These are phyloP conservation scores for Cantharis rufa DNA, from an alignment of 2,888 invertebrate genomes.

Conservation along the genomic window DNA sequence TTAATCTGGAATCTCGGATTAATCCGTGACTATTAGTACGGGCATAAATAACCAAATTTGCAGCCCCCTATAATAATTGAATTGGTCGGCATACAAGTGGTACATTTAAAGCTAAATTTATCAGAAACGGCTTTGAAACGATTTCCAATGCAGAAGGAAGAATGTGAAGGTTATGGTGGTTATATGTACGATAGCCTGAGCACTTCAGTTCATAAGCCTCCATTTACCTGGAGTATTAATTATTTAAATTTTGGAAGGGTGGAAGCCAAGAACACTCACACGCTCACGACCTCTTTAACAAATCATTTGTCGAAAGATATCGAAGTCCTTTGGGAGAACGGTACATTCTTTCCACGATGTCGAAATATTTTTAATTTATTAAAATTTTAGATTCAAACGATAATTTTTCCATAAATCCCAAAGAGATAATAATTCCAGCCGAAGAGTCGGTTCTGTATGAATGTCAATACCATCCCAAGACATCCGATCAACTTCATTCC, in stretches of 20 bases:
- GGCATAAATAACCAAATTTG: slow-evolving; percentile 22
- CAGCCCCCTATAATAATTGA: slow-evolving; percentile 48
- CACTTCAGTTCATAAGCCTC: slow-evolving; percentile 32
- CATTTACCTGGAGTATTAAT: slow-evolving; percentile 44
- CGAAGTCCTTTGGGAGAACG: slow-evolving; percentile 40
- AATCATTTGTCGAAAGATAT: slow-evolving; percentile 39
- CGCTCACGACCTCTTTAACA: slow-evolving; percentile 33
- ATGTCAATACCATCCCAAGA: slow-evolving; percentile 47
- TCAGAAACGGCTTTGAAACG: slow-evolving; percentile 12
- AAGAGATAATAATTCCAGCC: slow-evolving; percentile 38
- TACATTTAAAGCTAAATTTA: slow-evolving; percentile 1
- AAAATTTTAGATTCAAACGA: slow-evolving; percentile 41
- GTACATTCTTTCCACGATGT: slow-evolving; percentile 23
- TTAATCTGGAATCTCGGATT: too few relatives aligned
- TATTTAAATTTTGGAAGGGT: slow-evolving; percentile 50
- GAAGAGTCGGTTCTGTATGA: slow-evolving; percentile 47
- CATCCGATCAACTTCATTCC: slow-evolving; percentile 42
- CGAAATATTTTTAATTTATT: neutral
- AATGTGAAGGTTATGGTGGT: slow-evolving; percentile 40
- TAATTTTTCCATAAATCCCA: slow-evolving; percentile 47
- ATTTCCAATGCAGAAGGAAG: slow-evolving; percentile 30
- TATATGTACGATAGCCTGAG: slow-evolving; percentile 45
- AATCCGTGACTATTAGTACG: too few relatives aligned
- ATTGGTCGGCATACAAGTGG: slow-evolving; percentile 40
- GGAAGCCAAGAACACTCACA: slow-evolving; percentile 10